Conservation (phyloP, 2,797 vertebrate genomes). For the Melanogrammus aeglefinus region DNA sequence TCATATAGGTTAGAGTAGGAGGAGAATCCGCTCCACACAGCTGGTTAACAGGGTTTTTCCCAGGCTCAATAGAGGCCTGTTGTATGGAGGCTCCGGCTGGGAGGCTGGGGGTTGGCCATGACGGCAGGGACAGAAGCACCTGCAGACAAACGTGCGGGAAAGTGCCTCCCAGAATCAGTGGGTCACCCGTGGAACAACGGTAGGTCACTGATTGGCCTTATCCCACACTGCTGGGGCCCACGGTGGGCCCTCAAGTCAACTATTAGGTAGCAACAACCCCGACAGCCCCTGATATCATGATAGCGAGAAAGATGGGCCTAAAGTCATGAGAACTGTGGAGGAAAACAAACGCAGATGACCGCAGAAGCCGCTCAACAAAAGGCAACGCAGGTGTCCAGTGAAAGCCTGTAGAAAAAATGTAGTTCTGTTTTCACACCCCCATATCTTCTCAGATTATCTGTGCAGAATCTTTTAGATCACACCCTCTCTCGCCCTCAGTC, state of each 20-base stretch:
- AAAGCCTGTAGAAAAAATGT: not conserved
- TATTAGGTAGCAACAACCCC: constrained; percentile 32
- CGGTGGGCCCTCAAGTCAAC: constrained; percentile 41
- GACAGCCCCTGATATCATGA: not conserved
- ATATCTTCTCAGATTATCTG: not conserved
- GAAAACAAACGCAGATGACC: not conserved
- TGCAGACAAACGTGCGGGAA: constrained; percentile 61
- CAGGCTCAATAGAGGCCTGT: constrained; percentile 17
- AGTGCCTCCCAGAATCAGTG: constrained; percentile 48
- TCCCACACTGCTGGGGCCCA: constrained; percentile 57
- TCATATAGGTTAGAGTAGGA: constrained; percentile 17
- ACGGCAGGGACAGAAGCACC: constrained; percentile 52
- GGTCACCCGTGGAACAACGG: constrained; percentile 58
- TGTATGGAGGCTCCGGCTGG: constrained; percentile 35
- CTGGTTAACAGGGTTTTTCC: constrained; percentile 34
- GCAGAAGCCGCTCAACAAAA: not conserved
- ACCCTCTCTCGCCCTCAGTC: not conserved
- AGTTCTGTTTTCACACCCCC: not conserved
- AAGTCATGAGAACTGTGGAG: not conserved
- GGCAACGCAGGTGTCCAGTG: not conserved
- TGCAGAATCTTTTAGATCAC: not conserved
- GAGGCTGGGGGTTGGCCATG: constrained; percentile 23
- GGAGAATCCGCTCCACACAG: constrained; percentile 29
- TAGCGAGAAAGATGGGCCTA: constrained; percentile 11
- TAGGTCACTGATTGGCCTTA: constrained; percentile 44